phyloP scores from a whole-genome alignment of 2,888 invertebrate genomes.

The Melinaea marsaeus region DNA sequence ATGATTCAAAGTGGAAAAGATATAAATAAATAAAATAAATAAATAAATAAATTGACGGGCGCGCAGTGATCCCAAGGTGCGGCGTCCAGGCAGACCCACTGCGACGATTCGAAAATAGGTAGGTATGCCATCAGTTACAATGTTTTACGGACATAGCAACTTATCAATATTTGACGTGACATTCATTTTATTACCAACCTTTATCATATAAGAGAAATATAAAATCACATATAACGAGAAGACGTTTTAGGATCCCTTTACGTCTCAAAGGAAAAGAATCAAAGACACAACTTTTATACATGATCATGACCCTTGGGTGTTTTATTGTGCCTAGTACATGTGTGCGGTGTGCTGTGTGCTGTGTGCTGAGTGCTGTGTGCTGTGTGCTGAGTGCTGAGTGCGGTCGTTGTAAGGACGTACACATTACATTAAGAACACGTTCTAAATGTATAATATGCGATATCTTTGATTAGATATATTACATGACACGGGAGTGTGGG shows the following conservation, averaged over 20 bases:
- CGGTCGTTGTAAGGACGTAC: neutral
- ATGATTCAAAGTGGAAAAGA: too few species aligned
- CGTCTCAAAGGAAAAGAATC: neutral
- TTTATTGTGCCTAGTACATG: too few species aligned
- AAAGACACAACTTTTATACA: too few species aligned
- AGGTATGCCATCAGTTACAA: neutral
- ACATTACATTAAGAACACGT: too few species aligned
- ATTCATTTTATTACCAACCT: neutral
- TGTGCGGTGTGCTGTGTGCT: too few species aligned
- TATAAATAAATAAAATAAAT: too few species aligned
- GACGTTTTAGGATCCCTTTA: neutral
- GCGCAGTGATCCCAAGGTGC: neutral
- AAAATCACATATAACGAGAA: neutral
- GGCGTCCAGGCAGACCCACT: neutral
- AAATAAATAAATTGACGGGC: neutral
- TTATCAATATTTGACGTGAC: too few species aligned
- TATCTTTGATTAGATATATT: constrained; percentile 17
- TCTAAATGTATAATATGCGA: neutral
- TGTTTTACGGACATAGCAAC: neutral
- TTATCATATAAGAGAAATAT: neutral
- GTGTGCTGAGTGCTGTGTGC: too few species aligned
- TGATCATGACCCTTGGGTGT: too few species aligned
- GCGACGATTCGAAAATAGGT: neutral
- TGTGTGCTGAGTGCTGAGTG: too few species aligned
- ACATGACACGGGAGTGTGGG: constrained; percentile 19